Evolutionary conservation across 2,113 vertebrate species (phyloP).

Genomic region (Petromus typicus): DNA sequence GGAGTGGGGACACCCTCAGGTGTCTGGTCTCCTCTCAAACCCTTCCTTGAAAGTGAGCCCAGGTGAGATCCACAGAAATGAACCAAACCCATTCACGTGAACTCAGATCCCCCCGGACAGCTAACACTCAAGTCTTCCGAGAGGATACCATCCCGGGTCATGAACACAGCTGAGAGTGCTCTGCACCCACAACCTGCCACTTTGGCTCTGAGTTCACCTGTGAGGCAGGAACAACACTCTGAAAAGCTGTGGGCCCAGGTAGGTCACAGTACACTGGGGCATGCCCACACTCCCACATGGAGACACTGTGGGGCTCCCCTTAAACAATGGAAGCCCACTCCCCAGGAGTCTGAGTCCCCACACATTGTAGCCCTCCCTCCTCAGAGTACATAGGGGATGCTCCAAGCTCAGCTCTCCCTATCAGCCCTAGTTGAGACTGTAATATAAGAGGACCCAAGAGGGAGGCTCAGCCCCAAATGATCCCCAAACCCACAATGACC

Average conservation of each 20-base stretch:
- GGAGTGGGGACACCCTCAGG: background rate
- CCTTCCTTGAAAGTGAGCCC: background rate
- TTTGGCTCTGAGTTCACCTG: background rate
- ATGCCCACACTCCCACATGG: background rate
- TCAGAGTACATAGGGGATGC: background rate
- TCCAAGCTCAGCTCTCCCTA: background rate
- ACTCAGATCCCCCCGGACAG: background rate
- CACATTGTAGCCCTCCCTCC: background rate
- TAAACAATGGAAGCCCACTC: background rate
- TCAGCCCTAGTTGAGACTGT: background rate
- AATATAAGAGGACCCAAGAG: background rate
- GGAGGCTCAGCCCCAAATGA: background rate
- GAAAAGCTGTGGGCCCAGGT: background rate
- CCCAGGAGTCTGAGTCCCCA: background rate
- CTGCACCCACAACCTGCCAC: background rate
- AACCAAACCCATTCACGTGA: background rate
- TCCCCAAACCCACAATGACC: background rate
- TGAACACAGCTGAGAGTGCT: background rate
- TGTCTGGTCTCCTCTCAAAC: background rate
- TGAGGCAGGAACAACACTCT: background rate
- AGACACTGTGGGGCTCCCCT: background rate
- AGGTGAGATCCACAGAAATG: background rate
- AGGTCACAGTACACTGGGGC: background rate
- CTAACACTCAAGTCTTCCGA: background rate
- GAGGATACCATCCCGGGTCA: background rate